These are phyloP conservation scores for Gorsachius magnificus DNA, from an alignment of 2,797 vertebrate genomes.

Conservation along the genomic window DNA sequence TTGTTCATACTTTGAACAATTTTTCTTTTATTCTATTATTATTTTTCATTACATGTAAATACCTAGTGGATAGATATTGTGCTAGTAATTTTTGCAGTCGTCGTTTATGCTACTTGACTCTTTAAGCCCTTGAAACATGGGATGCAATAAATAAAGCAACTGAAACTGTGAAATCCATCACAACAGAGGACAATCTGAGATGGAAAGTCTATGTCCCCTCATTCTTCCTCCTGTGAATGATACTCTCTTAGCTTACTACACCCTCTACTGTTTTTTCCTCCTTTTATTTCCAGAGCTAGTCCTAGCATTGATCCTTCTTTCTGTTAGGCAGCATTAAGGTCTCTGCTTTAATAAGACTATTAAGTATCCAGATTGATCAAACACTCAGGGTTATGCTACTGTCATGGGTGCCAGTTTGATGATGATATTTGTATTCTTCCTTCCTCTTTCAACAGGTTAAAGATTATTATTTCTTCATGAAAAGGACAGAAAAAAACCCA, in stretches of 20 bases:
- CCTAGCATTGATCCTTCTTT: not conserved
- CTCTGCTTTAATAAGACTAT: not conserved
- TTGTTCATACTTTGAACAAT: not conserved
- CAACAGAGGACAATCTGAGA: not conserved
- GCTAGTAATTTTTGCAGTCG: not conserved
- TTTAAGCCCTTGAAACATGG: not conserved
- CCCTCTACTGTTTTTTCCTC: not conserved
- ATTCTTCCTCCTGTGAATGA: not conserved
- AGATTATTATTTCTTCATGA: not conserved
- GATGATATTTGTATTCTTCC: not conserved
- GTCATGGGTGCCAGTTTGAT: not conserved
- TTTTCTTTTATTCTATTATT: not conserved
- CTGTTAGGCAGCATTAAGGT: not conserved
- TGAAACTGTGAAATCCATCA: not conserved
- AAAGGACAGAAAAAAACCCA: not conserved
- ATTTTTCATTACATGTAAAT: not conserved
- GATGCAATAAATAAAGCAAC: not conserved
- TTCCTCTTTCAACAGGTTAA: not conserved
- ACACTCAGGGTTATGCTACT: not conserved
- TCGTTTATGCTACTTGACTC: not conserved
- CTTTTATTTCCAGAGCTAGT: not conserved
- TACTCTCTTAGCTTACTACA: not conserved
- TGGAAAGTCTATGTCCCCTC: not conserved
- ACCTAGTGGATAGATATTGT: not conserved
- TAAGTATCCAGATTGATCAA: not conserved